Conservation (phyloP, 2,113 vertebrate genomes). For the Notarius quadriscutis region DNA sequence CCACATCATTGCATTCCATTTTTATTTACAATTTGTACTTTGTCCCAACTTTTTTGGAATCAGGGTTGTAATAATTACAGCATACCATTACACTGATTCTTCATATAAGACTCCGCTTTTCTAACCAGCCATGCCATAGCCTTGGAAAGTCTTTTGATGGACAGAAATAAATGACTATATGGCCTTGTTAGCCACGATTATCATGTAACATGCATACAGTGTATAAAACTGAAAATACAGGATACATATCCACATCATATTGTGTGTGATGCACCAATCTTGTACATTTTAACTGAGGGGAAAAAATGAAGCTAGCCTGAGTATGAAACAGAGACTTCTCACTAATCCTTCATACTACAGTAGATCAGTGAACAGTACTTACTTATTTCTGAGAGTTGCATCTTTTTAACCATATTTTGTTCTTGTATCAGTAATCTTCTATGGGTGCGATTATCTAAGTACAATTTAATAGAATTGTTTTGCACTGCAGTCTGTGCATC, state of each 20-base stretch:
- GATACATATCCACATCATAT: background rate
- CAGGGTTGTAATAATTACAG: too few species aligned
- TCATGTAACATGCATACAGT: background rate
- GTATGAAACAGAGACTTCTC: background rate
- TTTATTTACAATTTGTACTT: too few species aligned
- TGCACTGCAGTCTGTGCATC: background rate
- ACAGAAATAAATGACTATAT: too few species aligned
- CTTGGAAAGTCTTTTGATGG: too few species aligned
- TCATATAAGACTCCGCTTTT: background rate
- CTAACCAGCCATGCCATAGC: background rate
- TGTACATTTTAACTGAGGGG: background rate
- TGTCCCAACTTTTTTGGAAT: too few species aligned
- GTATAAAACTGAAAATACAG: background rate
- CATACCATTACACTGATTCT: too few species aligned
- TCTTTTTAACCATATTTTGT: too few species aligned
- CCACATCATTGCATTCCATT: too few species aligned
- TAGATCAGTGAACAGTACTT: background rate
- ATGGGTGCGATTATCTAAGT: background rate
- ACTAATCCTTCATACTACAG: background rate
- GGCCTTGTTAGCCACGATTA: background rate
- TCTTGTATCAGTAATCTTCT: background rate
- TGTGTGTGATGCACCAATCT: background rate
- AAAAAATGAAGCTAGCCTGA: background rate
- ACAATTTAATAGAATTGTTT: background rate
- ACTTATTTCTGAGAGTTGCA: background rate